phyloP scores from a whole-genome alignment of 2,888 invertebrate genomes.

The Sylvicola cinctus region DNA sequence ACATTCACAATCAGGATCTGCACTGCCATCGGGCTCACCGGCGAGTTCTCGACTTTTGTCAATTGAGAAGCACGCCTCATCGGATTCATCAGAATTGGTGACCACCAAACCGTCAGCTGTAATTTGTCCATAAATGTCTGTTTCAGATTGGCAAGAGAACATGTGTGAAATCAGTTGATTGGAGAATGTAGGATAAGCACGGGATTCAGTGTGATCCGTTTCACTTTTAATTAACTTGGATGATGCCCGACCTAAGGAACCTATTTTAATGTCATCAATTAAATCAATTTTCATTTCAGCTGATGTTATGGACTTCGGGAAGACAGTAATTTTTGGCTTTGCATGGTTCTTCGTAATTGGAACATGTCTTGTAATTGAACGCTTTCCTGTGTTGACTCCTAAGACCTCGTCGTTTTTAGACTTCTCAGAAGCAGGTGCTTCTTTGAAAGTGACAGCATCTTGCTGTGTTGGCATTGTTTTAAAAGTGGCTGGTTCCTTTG shows the following conservation, averaged over 20 bases:
- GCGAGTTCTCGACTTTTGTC: slow-evolving; percentile 55
- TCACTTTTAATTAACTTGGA: slow-evolving; percentile 1
- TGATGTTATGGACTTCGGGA: slow-evolving; percentile 34
- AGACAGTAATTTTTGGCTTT: slow-evolving; percentile 41
- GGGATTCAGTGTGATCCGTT: slow-evolving; percentile 1
- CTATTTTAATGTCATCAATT: background rate
- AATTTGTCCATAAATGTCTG: slow-evolving; percentile 25
- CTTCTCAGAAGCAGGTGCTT: slow-evolving; percentile 12
- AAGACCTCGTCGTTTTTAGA: background rate
- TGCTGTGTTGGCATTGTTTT: too few relatives aligned
- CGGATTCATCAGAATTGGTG: slow-evolving; percentile 21
- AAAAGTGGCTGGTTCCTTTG: slow-evolving; percentile 15
- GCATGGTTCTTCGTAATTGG: slow-evolving; percentile 44
- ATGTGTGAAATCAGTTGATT: slow-evolving; percentile 25
- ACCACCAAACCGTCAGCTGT: slow-evolving; percentile 25
- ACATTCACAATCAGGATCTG: slow-evolving; percentile 54
- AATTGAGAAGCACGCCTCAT: slow-evolving; percentile 27
- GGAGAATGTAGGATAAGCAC: slow-evolving; percentile 6
- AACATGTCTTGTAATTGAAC: slow-evolving; percentile 32
- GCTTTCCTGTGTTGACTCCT: slow-evolving; percentile 14
- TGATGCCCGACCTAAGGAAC: background rate
- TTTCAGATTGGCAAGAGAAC: slow-evolving; percentile 14
- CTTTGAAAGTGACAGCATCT: too few relatives aligned
- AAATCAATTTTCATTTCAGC: slow-evolving; percentile 36
- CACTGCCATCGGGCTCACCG: slow-evolving; percentile 72